These are phyloP conservation scores for Oreohelix idahoensis DNA, from an alignment of 1,140 invertebrate species.

Conservation along the genomic window DNA sequence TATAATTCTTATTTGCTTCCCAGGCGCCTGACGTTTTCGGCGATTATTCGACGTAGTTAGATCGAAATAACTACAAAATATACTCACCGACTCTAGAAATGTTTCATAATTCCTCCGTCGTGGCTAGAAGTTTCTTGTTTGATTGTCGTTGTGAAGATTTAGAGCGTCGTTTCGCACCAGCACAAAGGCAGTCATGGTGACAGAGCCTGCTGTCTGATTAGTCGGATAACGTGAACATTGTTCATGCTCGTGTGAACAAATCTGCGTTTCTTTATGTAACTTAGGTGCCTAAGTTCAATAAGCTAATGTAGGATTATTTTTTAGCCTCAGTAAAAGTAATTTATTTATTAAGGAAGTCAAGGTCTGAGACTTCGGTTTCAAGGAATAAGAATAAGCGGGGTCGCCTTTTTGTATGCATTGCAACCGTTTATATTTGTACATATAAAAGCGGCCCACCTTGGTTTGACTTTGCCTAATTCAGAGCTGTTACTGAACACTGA, in stretches of 20 bases:
- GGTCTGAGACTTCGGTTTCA: background rate
- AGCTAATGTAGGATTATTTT: background rate
- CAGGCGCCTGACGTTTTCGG: background rate
- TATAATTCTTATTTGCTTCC: conserved; percentile 33
- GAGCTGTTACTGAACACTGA: too few relatives aligned
- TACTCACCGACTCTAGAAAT: conserved; percentile 7
- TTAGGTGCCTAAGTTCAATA: conserved; percentile 3
- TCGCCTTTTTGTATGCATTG: too few relatives aligned
- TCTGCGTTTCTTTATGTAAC: conserved; percentile 7
- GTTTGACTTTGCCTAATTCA: too few relatives aligned
- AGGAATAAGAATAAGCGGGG: background rate
- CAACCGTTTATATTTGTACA: too few relatives aligned
- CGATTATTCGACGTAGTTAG: conserved; percentile 10
- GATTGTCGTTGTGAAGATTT: background rate
- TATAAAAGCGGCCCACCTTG: too few relatives aligned
- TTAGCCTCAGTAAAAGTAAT: background rate
- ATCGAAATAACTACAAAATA: conserved; percentile 27
- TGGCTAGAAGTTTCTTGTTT: background rate
- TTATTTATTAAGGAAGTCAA: background rate
- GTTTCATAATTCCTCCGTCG: conserved; percentile 18
- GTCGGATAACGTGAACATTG: conserved; percentile 20
- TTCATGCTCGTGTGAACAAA: conserved; percentile 13
- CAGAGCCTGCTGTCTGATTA: background rate
- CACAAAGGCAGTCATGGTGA: background rate
- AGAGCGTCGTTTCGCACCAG: background rate